These are phyloP conservation scores for Erethizon dorsatum DNA, from an alignment of 2,797 vertebrate species.

Conservation along the genomic window DNA sequence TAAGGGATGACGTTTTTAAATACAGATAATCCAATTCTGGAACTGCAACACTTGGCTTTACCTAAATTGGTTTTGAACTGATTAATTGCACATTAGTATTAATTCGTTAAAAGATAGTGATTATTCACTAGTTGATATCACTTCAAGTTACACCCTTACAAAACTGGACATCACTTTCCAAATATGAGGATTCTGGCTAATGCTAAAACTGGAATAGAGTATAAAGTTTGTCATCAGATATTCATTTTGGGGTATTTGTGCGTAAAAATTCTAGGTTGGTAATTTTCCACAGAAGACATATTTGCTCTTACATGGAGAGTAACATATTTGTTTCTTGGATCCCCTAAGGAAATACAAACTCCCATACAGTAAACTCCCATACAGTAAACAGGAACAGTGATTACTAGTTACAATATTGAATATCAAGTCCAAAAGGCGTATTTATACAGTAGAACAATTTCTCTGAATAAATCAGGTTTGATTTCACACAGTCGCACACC, in stretches of 20 bases:
- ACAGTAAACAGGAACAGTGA: conserved; percentile 12
- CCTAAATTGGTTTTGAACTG: conserved; percentile 19
- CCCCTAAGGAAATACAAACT: conserved; percentile 18
- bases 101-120: conserved; percentile 3
- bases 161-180: conserved; percentile 14
- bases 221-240: conserved; percentile 16
- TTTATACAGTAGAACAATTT: background rate
- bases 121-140: conserved; percentile 21
- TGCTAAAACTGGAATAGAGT: background rate
- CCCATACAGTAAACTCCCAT: background rate
- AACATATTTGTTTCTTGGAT: conserved; percentile 6
- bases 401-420: conserved; percentile 39
- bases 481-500: conserved; percentile 37
- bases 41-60: background rate
- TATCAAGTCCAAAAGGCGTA: conserved; percentile 28
- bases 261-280: conserved; percentile 24
- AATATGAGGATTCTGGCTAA: background rate
- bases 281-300: conserved; percentile 33
- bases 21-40: conserved; percentile 26
- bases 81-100: background rate
- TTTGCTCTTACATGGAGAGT: conserved; percentile 4
- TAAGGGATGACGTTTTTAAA: conserved; percentile 60
- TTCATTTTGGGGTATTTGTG: background rate
- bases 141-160: background rate
- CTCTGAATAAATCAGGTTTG: conserved; percentile 51